phyloP scores from a whole-genome alignment of 2,888 invertebrate species.

The Netelia melanura region DNA sequence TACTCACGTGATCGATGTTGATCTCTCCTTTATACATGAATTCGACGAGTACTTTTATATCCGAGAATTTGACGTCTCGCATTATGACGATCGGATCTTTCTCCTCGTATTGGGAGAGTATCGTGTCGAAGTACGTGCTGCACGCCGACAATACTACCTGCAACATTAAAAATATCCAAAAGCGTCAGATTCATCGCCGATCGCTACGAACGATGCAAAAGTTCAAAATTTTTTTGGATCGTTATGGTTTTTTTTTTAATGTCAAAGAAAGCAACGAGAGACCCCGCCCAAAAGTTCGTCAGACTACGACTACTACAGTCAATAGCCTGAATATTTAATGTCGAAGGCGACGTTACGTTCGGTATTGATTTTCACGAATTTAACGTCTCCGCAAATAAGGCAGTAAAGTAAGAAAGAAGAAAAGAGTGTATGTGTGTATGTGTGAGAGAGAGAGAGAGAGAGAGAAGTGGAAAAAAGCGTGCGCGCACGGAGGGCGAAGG shows the following conservation, averaged over 20 bases:
- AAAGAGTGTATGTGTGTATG: constrained; percentile 38
- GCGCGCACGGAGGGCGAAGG: constrained; percentile 70
- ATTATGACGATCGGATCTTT: constrained; percentile 94
- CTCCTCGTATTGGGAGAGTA: constrained; percentile 93
- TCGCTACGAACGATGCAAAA: background rate
- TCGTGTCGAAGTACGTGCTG: constrained; percentile 95
- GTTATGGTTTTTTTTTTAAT: background rate
- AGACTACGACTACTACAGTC: constrained; percentile 81
- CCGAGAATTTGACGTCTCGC: constrained; percentile 96
- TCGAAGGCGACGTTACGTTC: constrained; percentile 83
- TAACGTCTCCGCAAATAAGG: constrained; percentile 84
- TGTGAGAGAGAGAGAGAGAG: constrained; percentile 7
- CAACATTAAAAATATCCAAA: background rate
- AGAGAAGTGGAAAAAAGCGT: constrained; percentile 48
- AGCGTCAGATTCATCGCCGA: constrained; percentile 3
- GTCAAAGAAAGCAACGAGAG: constrained; percentile 44
- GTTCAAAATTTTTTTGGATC: background rate
- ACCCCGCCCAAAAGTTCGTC: constrained; percentile 79
- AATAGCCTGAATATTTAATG: constrained; percentile 84
- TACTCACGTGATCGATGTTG: constrained; percentile 96
- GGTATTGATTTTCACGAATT: constrained; percentile 85
- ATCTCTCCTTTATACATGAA: constrained; percentile 99
- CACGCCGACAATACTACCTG: constrained; percentile 96
- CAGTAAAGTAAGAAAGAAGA: constrained; percentile 76
- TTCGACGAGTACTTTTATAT: constrained; percentile 95